phyloP scores from a whole-genome alignment of 1,140 invertebrate genomes.

The Drosophila sturtevanti region DNA sequence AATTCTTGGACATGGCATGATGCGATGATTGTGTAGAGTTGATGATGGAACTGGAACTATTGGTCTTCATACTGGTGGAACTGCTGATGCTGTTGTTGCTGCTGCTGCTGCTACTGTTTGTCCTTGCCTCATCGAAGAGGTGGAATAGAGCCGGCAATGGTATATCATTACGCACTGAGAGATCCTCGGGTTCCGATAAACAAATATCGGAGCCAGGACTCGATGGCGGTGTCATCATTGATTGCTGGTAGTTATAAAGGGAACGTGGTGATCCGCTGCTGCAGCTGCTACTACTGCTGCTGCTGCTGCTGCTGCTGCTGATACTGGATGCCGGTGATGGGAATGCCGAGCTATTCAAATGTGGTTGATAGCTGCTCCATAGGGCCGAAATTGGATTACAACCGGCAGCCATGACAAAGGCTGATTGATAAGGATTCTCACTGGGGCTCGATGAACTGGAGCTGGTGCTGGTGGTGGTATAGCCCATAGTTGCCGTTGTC shows the following conservation, averaged over 20 bases:
- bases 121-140: constrained; percentile 69
- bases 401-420: constrained; percentile 75
- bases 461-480: constrained; percentile 45
- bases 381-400: constrained; percentile 76
- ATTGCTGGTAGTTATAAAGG: constrained; percentile 70
- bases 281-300: constrained; percentile 54
- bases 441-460: neutral
- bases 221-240: constrained; percentile 73
- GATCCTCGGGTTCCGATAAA: constrained; percentile 76
- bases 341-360: constrained; percentile 50
- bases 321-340: constrained; percentile 62
- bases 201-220: constrained; percentile 72
- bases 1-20: constrained; percentile 82
- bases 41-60: constrained; percentile 83
- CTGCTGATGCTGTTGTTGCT: constrained; percentile 24
- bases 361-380: constrained; percentile 75
- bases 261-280: constrained; percentile 69
- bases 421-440: constrained; percentile 68
- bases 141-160: constrained; percentile 79
- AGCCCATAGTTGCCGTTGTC: constrained; percentile 60
- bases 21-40: constrained; percentile 82
- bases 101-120: constrained; percentile 21
- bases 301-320: constrained; percentile 34
- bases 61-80: constrained; percentile 56
- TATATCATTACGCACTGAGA: constrained; percentile 77